These are phyloP conservation scores for Acipenser oxyrinchus DNA, from an alignment of 2,797 vertebrate genomes.

Conservation along the genomic window DNA sequence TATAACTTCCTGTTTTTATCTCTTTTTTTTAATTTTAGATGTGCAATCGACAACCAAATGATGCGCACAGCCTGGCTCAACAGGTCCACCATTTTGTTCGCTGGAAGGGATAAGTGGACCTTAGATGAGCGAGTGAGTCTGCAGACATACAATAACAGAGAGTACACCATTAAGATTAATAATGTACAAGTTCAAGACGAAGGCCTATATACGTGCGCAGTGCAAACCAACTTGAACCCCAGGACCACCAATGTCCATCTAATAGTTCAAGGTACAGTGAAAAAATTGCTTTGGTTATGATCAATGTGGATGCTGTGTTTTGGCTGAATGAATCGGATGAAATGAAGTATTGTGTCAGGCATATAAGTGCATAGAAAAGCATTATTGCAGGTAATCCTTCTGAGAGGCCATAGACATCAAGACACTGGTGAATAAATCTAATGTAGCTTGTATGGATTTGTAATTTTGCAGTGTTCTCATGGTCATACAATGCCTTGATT, in stretches of 20 bases:
- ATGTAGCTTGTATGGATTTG: too few relatives aligned
- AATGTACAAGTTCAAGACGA: conserved; percentile 64
- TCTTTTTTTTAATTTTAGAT: conserved; percentile 41
- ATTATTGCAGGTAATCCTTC: too few relatives aligned
- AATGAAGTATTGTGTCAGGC: too few relatives aligned
- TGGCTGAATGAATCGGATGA: too few relatives aligned
- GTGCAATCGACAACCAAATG: conserved; percentile 56
- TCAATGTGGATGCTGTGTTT: too few relatives aligned
- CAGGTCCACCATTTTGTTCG: conserved; percentile 67
- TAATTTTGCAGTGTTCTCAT: too few relatives aligned
- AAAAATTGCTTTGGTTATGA: too few relatives aligned
- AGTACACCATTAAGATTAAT: conserved; percentile 70
- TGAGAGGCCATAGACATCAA: too few relatives aligned
- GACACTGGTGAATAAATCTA: too few relatives aligned
- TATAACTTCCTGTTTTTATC: background rate
- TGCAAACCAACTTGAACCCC: conserved; percentile 62
- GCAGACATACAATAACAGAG: conserved; percentile 59
- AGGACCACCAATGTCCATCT: conserved; percentile 62
- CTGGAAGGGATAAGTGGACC: conserved; percentile 71
- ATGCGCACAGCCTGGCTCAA: conserved; percentile 72
- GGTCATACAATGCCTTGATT: too few relatives aligned
- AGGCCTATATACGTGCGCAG: conserved; percentile 63
- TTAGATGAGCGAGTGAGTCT: conserved; percentile 67
- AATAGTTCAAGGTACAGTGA: conserved; percentile 60
- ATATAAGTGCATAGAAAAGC: too few relatives aligned